A percentile compares a stretch with the other conserved stretches of the same genome.
Conservation (phyloP, 2,797 vertebrate genomes). For the Cossypha heuglini region DNA sequence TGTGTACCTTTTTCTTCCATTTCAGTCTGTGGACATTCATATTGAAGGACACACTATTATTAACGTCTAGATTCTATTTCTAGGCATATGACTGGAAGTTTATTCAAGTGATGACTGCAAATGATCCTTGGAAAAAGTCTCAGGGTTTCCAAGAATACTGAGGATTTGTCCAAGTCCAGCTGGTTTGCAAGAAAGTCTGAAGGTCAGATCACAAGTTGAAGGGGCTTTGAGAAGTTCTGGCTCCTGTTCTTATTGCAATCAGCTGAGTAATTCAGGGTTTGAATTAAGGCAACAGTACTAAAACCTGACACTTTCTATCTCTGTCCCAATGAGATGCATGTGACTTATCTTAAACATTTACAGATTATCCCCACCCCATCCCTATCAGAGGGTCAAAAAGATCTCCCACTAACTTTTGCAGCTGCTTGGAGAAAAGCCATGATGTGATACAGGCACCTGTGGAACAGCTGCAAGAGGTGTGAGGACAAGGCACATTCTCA, state of each 20-base stretch:
- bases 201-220: neutral
- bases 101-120: neutral
- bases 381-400: neutral
- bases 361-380: neutral
- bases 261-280: neutral
- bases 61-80: neutral
- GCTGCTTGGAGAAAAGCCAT: neutral
- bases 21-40: neutral
- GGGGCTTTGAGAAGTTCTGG: neutral
- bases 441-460: neutral
- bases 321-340: fast-evolving
- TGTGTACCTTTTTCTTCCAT: neutral
- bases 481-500: neutral
- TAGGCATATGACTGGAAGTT: neutral
- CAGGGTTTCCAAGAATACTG: neutral
- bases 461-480: neutral
- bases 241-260: neutral
- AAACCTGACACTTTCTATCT: neutral
- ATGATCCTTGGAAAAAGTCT: neutral
- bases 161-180: neutral
- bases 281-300: neutral
- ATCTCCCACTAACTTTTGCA: neutral
- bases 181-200: neutral
- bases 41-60: neutral
- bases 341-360: neutral